Evolutionary conservation across 2,888 invertebrate genomes (phyloP).

Genomic region (Diogma glabrata): DNA sequence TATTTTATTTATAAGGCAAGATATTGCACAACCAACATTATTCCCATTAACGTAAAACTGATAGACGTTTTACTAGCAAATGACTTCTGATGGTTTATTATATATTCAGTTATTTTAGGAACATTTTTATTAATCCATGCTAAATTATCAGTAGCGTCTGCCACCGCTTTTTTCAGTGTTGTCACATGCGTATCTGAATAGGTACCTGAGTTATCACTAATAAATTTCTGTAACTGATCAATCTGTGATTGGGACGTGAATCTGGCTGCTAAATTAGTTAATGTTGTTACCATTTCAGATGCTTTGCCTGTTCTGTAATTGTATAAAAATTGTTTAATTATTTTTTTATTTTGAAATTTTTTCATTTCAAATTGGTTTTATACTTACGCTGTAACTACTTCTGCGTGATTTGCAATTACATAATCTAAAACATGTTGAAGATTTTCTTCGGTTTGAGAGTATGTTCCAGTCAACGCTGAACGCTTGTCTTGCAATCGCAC

Average conservation of each 20-base stretch:
- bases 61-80: no score
- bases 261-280: constrained; percentile 29
- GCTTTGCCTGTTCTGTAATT: neutral
- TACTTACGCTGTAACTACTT: constrained; percentile 28
- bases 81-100: constrained; percentile 21
- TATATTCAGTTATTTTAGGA: constrained; percentile 23
- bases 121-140: constrained; percentile 27
- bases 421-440: constrained; percentile 42
- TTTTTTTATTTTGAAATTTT: no score
- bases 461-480: constrained; percentile 36
- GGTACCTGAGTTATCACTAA: constrained; percentile 20
- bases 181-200: constrained; percentile 28
- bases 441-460: constrained; percentile 43
- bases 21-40: no score
- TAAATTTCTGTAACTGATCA: constrained; percentile 25
- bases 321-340: no score
- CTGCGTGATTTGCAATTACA: constrained; percentile 27
- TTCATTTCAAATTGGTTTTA: neutral
- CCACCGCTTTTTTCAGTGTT: constrained; percentile 25
- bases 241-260: constrained; percentile 28
- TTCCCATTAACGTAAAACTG: no score
- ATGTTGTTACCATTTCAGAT: constrained; percentile 22
- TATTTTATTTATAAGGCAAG: no score
- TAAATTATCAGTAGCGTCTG: constrained; percentile 28
- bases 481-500: constrained; percentile 33